These are phyloP conservation scores for Scrobipalpa atriplicella DNA, from an alignment of 2,888 invertebrate genomes.

Conservation along the genomic window DNA sequence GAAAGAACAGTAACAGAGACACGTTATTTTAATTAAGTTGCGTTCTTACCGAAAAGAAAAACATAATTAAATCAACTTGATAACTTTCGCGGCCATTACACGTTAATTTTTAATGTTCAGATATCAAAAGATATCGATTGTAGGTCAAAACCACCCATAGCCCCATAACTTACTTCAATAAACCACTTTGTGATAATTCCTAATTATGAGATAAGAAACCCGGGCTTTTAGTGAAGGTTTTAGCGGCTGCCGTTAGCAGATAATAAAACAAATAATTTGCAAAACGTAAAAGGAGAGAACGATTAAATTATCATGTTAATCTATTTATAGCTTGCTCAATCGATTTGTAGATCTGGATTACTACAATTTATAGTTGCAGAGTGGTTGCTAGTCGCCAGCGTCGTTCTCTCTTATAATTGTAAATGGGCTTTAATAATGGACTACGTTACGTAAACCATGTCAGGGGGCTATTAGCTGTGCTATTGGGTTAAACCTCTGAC, in stretches of 20 bases:
- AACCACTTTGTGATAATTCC: not conserved
- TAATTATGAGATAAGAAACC: slow-evolving; percentile 15
- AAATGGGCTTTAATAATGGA: too few species aligned
- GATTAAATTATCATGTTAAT: slow-evolving; percentile 5
- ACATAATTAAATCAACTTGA: too few species aligned
- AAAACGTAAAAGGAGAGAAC: not conserved
- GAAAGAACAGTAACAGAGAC: too few species aligned
- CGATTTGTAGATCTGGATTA: slow-evolving; percentile 6
- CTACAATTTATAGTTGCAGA: not conserved
- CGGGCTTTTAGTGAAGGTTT: slow-evolving; percentile 7
- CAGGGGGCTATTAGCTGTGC: not conserved
- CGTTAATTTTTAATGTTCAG: too few species aligned
- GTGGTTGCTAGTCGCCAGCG: not conserved
- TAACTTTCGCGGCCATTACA: too few species aligned
- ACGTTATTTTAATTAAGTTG: too few species aligned
- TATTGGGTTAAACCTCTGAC: too few species aligned
- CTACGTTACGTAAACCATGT: too few species aligned
- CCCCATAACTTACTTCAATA: not conserved
- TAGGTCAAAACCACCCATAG: not conserved
- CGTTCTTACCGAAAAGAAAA: too few species aligned
- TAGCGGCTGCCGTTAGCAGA: slow-evolving; percentile 1
- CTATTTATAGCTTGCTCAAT: not conserved
- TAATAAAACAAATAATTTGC: slow-evolving; percentile 12
- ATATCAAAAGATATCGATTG: not conserved
- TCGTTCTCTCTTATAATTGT: not conserved